Evolutionary conservation across 1,140 invertebrate genomes (phyloP), one percentile per base, ranked within the genome.

Genomic region (Coptotermes formosanus): DNA sequence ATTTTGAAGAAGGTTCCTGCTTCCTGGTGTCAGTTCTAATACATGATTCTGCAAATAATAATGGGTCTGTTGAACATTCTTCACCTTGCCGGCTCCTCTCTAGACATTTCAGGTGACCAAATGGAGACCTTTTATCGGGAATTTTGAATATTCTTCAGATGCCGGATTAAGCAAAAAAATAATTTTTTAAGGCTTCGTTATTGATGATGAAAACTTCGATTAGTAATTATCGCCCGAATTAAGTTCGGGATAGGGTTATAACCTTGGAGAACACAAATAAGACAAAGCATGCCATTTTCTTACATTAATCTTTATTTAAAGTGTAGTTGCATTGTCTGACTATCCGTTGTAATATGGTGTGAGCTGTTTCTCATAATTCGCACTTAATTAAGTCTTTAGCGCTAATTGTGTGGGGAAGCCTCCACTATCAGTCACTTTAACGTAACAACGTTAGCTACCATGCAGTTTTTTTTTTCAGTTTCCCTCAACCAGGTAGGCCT

Each of bases 361-460:
- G n/a, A 75, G 64, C 9, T 75, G 14, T 75, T 75, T 30, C 64
- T 75, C 64, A 75, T 75, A 75, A 75, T 30, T 75, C 64, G 59
- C 64, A 75, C 64, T 75, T 75, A 75, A 75, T 75, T 75, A 75
- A 75, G n/a, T 75, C 64, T 75, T 75, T 75, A 75, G 14, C 25
- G 64, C n/a, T 75, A 75, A 75, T 75, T 75, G n/a, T 75, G 25
- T 30, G 25, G n/a, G 25, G 64, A 75, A 2, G 3, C 64, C 30
- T 30, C n/a, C n/a, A 75, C 64, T 75, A 75, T 75, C 64, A 75
- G 64, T 75, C 64, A 75, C 64, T 30, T 30, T 75, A 30, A n/a
- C n/a, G 64, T 75, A 75, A 75, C 64, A 75, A 14, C 25, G 30
- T 75, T 75, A 75, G 7, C 25, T 25, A 7, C 64, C 64, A 12